Base-by-base conservation (phyloP, 2,113 vertebrate species). In the Oenanthe oenanthe region DNA sequence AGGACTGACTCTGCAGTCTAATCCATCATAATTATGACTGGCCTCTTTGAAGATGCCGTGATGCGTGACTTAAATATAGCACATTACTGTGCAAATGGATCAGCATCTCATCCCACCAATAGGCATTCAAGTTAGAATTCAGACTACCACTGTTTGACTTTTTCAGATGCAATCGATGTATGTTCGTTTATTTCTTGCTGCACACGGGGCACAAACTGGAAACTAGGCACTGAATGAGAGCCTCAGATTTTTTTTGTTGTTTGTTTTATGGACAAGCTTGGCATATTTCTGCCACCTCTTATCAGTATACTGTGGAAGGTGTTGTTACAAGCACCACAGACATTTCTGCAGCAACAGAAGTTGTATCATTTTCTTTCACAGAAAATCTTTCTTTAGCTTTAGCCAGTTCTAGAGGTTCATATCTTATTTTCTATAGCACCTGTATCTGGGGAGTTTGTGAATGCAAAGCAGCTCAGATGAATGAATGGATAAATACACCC, bases 1-100 rank as follows among this genome's bases (percentile, higher is more conserved):
- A 97, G 97, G 96, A 96, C 98, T 96, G 97, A 98, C 97, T 98
- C 98, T 92, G 98, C 98, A 98, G 98, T 98, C 98, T 98, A 98
- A 99, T 99, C 98, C 98, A 98, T 99, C 98, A 98, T 98, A 98
- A 98, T 98, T 98, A 98, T 97, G 97, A 98, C 97, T 96, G 95
- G 97, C 94, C 96, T 98, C 97, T 97, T 97, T 98, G 97, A 98
- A 98, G 98, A 98, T 94, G 96, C 97, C 92, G 86, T 17, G 75
- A 97, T 97, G 97, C 93, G 71, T 98, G 97, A 97, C 97, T 97
- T 97, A 97, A 97, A 97, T 98, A 97, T 96, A 98, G 97, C 96
- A 96, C 95, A 98, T 98, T 97, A 97, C 96, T 89, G 96, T 97
- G 97, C 97, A 97, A 98, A 97, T 96, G 95, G 96, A 94, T 93